Evolutionary conservation across 2,113 vertebrate species (phyloP).

Genomic region (Vombatus ursinus): DNA sequence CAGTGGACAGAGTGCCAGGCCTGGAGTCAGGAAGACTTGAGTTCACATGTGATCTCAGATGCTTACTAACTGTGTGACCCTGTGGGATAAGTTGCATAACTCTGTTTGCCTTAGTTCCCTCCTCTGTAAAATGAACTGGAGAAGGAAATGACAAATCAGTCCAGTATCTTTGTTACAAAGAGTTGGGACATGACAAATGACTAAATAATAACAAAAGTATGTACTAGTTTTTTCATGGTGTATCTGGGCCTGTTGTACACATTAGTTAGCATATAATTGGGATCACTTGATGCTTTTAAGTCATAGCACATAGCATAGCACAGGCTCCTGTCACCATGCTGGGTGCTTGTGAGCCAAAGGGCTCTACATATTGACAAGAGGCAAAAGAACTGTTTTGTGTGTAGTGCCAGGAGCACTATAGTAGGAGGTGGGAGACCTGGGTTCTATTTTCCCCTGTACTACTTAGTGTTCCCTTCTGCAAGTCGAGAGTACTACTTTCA

Average conservation of each 20-base stretch:
- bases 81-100: not conserved
- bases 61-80: too few relatives aligned
- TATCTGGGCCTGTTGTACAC: not conserved
- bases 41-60: too few relatives aligned
- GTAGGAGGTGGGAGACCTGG: not conserved
- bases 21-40: too few relatives aligned
- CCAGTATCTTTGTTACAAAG: not conserved
- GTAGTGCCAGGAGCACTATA: not conserved
- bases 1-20: too few relatives aligned
- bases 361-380: not conserved
- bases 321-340: not conserved
- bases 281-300: not conserved
- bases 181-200: not conserved
- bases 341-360: not conserved
- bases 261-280: not conserved
- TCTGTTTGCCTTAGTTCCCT: not conserved
- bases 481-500: not conserved
- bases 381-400: not conserved
- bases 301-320: too few relatives aligned
- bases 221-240: not conserved
- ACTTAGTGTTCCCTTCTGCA: not conserved
- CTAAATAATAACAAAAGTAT: not conserved
- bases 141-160: not conserved
- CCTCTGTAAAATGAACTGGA: not conserved
- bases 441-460: not conserved